A percentile compares a stretch with the other conserved stretches of the same genome.
These are phyloP conservation scores for Halcyon leucocephala DNA, from an alignment of 2,797 vertebrate genomes.

Conservation along the genomic window DNA sequence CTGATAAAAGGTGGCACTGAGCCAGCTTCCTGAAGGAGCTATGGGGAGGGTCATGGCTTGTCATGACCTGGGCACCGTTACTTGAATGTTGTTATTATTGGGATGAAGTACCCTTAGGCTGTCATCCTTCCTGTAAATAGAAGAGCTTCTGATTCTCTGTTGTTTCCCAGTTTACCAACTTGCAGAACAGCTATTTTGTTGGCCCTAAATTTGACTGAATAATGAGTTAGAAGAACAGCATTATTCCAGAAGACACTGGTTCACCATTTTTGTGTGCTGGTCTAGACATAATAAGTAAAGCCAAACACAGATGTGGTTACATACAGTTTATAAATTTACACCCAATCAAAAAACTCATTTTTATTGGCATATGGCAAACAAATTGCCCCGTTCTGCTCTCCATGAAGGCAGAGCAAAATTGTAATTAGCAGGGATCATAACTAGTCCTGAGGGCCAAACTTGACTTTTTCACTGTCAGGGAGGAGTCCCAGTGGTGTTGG, in stretches of 20 bases:
- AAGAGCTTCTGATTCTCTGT: conserved; percentile 53
- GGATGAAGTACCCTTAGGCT: conserved; percentile 84
- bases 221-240: conserved; percentile 21
- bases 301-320: conserved; percentile 12
- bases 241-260: conserved; percentile 3
- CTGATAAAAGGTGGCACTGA: conserved; percentile 82
- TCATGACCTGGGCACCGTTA: conserved; percentile 87
- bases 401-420: not conserved
- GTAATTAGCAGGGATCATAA: not conserved
- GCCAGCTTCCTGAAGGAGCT: conserved; percentile 85
- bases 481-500: not conserved
- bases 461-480: not conserved
- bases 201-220: conserved; percentile 35
- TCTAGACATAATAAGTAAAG: conserved; percentile 5
- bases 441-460: not conserved
- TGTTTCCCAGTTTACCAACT: conserved; percentile 71
- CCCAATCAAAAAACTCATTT: not conserved
- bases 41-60: conserved; percentile 80
- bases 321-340: not conserved
- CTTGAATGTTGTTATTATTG: conserved; percentile 97
- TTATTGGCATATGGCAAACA: not conserved
- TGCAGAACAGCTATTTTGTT: conserved; percentile 52
- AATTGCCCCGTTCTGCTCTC: not conserved
- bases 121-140: conserved; percentile 79
- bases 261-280: conserved; percentile 2